Evolutionary conservation across 2,888 invertebrate species (phyloP), one percentile per base, ranked within the genome.

Genomic region (Metacarcinus magister): DNA sequence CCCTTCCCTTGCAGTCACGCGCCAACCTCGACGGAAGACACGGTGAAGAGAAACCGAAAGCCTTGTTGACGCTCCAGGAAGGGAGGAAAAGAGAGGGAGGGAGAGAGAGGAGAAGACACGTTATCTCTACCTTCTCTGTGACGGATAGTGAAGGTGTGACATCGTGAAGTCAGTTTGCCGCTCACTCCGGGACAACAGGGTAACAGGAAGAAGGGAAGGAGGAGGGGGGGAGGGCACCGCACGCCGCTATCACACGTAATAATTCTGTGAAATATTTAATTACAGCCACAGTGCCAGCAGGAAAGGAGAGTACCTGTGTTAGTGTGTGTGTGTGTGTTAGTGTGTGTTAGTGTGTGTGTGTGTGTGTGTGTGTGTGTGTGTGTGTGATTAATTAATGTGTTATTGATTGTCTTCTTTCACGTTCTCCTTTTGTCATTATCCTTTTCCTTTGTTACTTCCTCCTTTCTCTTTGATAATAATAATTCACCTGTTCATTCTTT

Each of bases 261-360:
- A 46, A 43, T 44, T 91, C n/a, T 23, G 44, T 91, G 91, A 91
- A 46, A 46, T 91, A 46, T 91, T 91, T 46, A 46, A 43, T 46
- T n/a, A 43, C n/a, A 5, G n/a, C 32, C 91, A 44, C 91, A 44
- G 91, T n/a, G 43, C 89, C 43, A 32, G 32, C 28, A n/a, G 44
- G 23, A 23, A 91, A 43, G 91, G n/a, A 44, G n/a, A 43, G 89
- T 43, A 16, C 54, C 54, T 89, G 43, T 89, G 43, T 89, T 16
- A 32, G 43, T 89, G 43, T 89, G 89, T 89, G 43, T 89, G 43
- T 89, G 43, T 89, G 43, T 89, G 89, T 89, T 16, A 32, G 89
- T 89, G 43, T 89, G 43, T 89, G 43, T 89, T 7, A 28, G 43
- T 89, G 10, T 89, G 43, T 89, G 43, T 89, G 43, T 89, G 43